A percentile compares a stretch with the other conserved stretches of the same genome.
Conservation (phyloP, 2,888 invertebrate genomes). For the Agriopis aurantiaria region DNA sequence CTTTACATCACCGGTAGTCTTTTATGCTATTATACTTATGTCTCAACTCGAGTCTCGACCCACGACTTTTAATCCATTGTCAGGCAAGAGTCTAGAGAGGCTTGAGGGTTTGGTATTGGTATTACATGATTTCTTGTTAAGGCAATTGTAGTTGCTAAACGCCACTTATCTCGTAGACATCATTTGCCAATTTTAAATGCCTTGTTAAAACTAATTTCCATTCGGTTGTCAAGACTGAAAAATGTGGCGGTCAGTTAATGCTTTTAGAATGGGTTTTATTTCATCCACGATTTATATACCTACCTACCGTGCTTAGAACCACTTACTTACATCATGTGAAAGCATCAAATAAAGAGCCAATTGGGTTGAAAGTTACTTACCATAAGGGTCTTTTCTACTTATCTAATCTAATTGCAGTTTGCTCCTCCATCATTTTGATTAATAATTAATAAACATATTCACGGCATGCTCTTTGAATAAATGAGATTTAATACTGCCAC, state of each 20-base stretch:
- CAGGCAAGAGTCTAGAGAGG: background rate
- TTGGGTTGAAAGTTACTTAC: background rate
- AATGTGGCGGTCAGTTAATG: conserved; percentile 23
- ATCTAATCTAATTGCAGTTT: too few species aligned
- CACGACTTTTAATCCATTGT: conserved; percentile 22
- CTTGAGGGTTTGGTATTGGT: conserved; percentile 12
- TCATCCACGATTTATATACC: conserved; percentile 1
- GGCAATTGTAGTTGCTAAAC: conserved; percentile 24
- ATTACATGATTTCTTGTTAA: conserved; percentile 7
- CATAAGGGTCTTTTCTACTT: too few species aligned
- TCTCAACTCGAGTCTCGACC: conserved; percentile 24
- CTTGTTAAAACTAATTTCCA: conserved; percentile 27
- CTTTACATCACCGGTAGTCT: conserved; percentile 46
- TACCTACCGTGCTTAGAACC: background rate
- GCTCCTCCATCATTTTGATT: too few species aligned
- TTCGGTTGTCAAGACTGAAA: conserved; percentile 23
- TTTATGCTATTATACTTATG: conserved; percentile 48
- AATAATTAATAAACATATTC: too few species aligned
- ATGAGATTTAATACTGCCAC: too few species aligned
- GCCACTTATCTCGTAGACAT: conserved; percentile 22
- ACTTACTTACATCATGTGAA: background rate
- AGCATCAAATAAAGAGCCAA: background rate
- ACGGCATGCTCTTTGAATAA: background rate
- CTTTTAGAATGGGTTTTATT: background rate
- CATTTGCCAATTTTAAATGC: conserved; percentile 30